Percentiles rank a stretch among this genome's conserved stretches.
These are phyloP conservation scores for Cranoglanis bouderius DNA, from an alignment of 2,113 vertebrate species.

Conservation along the genomic window DNA sequence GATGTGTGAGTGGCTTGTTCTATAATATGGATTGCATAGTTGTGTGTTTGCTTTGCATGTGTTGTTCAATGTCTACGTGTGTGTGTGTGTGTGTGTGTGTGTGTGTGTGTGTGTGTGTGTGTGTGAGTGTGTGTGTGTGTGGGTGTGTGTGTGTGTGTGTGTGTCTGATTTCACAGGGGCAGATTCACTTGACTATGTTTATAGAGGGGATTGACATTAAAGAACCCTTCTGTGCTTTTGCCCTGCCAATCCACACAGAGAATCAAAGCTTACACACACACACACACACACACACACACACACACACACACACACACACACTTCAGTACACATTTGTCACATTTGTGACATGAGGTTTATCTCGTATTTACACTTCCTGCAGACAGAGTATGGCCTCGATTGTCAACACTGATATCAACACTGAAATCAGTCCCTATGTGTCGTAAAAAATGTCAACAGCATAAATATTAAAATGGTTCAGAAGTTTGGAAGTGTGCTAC, in stretches of 20 bases:
- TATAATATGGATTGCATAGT: constrained; percentile 6
- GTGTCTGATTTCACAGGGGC: not conserved
- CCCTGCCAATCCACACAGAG: not conserved
- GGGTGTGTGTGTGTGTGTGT: not conserved
- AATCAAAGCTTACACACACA: not conserved
- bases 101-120: not conserved
- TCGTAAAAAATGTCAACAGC: not conserved
- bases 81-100: not conserved
- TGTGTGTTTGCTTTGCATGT: not conserved
- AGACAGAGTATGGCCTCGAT: not conserved
- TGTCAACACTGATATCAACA: not conserved
- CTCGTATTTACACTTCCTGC: not conserved
- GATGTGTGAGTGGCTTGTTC: constrained; percentile 12
- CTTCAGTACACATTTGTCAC: not conserved
- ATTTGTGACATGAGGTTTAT: not conserved
- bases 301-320: not conserved
- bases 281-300: not conserved
- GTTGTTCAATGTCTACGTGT: not conserved
- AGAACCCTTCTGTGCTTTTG: constrained; percentile 9
- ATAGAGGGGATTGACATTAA: not conserved
- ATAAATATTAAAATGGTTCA: not conserved
- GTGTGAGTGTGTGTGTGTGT: not conserved
- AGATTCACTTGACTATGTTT: constrained; percentile 13
- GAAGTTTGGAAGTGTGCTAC: not conserved
- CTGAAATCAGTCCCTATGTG: not conserved